Percentiles rank a stretch among this genome's conserved stretches.
Conservation (phyloP, 1,140 invertebrate genomes). For the Habropoda laboriosa region DNA sequence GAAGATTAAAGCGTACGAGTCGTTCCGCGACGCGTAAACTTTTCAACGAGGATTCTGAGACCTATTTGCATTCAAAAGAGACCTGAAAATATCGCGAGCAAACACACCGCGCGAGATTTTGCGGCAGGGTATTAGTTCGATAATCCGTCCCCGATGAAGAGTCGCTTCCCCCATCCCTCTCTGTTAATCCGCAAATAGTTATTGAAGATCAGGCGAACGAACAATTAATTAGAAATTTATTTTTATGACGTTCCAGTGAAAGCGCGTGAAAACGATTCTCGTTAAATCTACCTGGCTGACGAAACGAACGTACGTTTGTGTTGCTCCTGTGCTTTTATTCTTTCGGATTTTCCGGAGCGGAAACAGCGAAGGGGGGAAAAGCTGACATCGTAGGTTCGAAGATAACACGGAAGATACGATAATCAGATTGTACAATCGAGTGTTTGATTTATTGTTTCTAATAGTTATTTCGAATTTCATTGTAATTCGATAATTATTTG, state of each 20-base stretch:
- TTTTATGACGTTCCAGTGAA: not conserved
- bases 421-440: too few relatives aligned
- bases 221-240: conserved; percentile 25
- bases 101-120: conserved; percentile 2
- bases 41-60: not conserved
- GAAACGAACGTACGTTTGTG: not conserved
- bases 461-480: too few relatives aligned
- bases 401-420: not conserved
- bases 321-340: not conserved
- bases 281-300: not conserved
- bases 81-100: not conserved
- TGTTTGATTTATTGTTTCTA: too few relatives aligned
- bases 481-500: too few relatives aligned
- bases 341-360: not conserved
- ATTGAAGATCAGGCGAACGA: conserved; percentile 15
- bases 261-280: not conserved
- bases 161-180: not conserved
- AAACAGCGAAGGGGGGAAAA: not conserved
- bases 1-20: not conserved
- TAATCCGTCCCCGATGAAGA: conserved; percentile 21
- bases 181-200: conserved; percentile 33
- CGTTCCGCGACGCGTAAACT: conserved; percentile 3
- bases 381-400: conserved; percentile 1
- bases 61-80: conserved; percentile 9
- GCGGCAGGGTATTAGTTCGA: not conserved